Conservation (phyloP, 2,888 invertebrate species). For the Nycteola revayana region DNA sequence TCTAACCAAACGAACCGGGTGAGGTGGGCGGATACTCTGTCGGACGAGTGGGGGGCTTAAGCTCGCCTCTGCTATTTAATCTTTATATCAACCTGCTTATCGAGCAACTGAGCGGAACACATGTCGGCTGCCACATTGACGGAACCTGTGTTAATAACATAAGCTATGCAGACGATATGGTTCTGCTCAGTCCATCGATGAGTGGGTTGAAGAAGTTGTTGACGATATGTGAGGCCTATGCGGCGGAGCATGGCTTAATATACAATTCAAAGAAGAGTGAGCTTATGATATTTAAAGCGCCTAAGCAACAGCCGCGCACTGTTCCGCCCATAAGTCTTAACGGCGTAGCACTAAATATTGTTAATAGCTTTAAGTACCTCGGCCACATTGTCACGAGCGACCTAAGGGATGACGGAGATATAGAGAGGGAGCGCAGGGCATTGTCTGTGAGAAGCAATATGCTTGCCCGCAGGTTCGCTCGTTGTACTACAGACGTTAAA, state of each 20-base stretch:
- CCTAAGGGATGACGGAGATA: not conserved
- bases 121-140: not conserved
- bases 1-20: constrained; percentile 4
- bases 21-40: constrained; percentile 3
- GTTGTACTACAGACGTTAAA: not conserved
- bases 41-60: constrained; percentile 5
- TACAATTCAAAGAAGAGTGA: not conserved
- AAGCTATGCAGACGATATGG: too few relatives aligned
- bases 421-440: not conserved
- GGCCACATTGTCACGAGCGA: not conserved
- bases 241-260: too few relatives aligned
- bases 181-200: too few relatives aligned
- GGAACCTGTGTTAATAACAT: too few relatives aligned
- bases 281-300: not conserved
- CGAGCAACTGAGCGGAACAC: not conserved
- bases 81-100: not conserved
- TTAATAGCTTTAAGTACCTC: constrained; percentile 1
- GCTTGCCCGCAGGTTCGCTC: not conserved
- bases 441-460: not conserved
- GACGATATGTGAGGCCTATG: too few relatives aligned
- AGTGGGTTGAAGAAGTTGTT: too few relatives aligned
- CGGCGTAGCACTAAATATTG: not conserved
- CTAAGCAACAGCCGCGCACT: not conserved
- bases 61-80: not conserved
- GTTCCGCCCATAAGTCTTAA: not conserved